A percentile compares a stretch with the other conserved stretches of the same genome.
These are phyloP conservation scores for Gasterosteus nipponicus DNA, from an alignment of 2,113 vertebrate species.

Conservation along the genomic window DNA sequence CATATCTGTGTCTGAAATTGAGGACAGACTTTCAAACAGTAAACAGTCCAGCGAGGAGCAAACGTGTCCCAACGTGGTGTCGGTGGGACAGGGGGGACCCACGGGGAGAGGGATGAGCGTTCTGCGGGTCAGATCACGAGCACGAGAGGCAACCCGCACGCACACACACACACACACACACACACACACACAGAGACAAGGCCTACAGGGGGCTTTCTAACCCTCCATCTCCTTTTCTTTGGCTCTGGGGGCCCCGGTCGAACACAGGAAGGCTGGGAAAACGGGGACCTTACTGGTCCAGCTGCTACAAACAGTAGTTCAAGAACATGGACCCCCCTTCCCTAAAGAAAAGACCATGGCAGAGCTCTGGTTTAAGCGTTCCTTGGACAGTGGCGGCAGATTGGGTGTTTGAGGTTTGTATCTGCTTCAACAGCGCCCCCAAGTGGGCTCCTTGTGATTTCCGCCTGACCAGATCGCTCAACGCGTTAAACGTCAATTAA, in stretches of 20 bases:
- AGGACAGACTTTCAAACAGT: slow-evolving; percentile 60
- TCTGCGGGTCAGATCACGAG: slow-evolving; percentile 36
- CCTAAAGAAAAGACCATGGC: slow-evolving; percentile 24
- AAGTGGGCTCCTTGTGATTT: slow-evolving; percentile 32
- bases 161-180: slow-evolving; percentile 8
- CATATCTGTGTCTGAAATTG: slow-evolving; percentile 74
- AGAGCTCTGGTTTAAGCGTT: slow-evolving; percentile 47
- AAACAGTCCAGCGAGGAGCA: slow-evolving; percentile 58
- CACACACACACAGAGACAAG: slow-evolving; percentile 11
- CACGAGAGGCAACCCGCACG: slow-evolving; percentile 1
- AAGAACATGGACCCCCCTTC: slow-evolving; percentile 45
- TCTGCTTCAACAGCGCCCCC: slow-evolving; percentile 83
- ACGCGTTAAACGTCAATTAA: slow-evolving; percentile 32
- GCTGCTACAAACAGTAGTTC: slow-evolving; percentile 63
- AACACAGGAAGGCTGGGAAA: slow-evolving; percentile 61
- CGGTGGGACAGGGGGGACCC: slow-evolving; percentile 17
- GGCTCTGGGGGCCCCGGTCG: slow-evolving; percentile 33
- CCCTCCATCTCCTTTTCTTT: slow-evolving; percentile 35
- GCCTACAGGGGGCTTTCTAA: slow-evolving; percentile 29
- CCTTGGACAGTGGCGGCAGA: slow-evolving; percentile 32
- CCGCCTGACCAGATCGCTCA: slow-evolving; percentile 23
- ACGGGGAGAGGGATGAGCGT: slow-evolving; percentile 19
- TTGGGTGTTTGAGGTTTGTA: slow-evolving; percentile 22
- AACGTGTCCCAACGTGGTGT: slow-evolving; percentile 20
- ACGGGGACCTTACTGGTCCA: slow-evolving; percentile 57